These are phyloP conservation scores for Eudemis profundana DNA, from an alignment of 2,888 invertebrate species.

Conservation along the genomic window DNA sequence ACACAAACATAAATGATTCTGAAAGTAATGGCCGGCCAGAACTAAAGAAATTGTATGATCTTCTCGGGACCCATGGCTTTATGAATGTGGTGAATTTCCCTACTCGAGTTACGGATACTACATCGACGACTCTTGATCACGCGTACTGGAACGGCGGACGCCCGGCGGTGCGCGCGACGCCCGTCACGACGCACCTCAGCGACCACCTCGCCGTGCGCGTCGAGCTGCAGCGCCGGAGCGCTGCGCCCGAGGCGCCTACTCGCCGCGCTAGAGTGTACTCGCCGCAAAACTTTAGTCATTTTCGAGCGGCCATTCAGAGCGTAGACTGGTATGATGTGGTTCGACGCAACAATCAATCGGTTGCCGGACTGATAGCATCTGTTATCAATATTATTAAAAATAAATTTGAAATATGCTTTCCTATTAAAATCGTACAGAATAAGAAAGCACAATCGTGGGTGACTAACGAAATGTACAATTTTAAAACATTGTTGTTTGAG, in stretches of 20 bases:
- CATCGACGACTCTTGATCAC: constrained; percentile 1
- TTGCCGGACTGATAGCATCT: background rate
- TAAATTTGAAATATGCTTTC: constrained; percentile 1
- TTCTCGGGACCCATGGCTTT: background rate
- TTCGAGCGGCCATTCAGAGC: background rate
- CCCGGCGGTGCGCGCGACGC: constrained; percentile 1
- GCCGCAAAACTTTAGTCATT: background rate
- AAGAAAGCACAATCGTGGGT: constrained; percentile 1
- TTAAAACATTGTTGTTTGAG: constrained; percentile 7
- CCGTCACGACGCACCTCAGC: constrained; percentile 1
- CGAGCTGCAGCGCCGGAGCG: constrained; percentile 1
- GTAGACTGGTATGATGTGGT: background rate
- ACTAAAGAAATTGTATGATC: constrained; percentile 4
- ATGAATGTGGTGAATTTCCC: constrained; percentile 4
- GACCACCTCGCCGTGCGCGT: constrained; percentile 11
- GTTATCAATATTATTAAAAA: constrained; percentile 4
- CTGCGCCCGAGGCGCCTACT: background rate
- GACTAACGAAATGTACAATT: background rate
- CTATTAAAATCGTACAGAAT: background rate
- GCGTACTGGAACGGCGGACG: background rate
- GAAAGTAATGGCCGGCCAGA: background rate
- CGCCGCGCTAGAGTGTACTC: background rate
- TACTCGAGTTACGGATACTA: background rate
- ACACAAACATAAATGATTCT: background rate
- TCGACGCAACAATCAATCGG: background rate